Base-by-base conservation (phyloP, 2,888 invertebrate species). In the Drosophila vallismaia region DNA sequence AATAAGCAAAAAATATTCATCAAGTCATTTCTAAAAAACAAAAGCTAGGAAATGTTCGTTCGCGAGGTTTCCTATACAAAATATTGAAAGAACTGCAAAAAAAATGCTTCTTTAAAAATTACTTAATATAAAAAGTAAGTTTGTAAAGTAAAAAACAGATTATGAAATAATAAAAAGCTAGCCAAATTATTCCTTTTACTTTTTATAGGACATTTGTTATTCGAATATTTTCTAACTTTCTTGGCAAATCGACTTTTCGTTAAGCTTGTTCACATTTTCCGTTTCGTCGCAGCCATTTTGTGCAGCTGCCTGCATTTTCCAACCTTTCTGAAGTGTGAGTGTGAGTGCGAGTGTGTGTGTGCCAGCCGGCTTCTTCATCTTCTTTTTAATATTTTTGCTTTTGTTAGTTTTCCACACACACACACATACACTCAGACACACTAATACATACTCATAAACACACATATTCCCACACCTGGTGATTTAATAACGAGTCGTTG, bases 401-500 rank as follows among this genome's bases (percentile, higher is more conserved):
- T 72, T 76, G 66, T 74, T 68, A 68, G 72, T 63, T 79, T 70
- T 74, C 56, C 71, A 42, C 36, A 50, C 44, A 54, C 53, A 48
- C 44, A 50, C 26, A 31, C 63, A 70, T 44, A 14, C 26, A 26
- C 63, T 67, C 45, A 14, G 12, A 59, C 28, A 28, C 28, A 28
- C 28, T 19, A 14, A 42, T 26, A 58, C 64, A 77, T 55, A 67
- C 38, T 55, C 28, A 64, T 26, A 36, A 26, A 51, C 66, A 78
- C 58, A 70, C 38, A 58, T 26, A 66, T 49, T 46, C 36, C 12
- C 58, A 56, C 50, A 54, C 50, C 60, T 79, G 64, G 58, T 77
- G 83, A 79, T 83, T 83, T 77, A 83, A 79, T 79, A 76, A 74
- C 58, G 71, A 64, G 64, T 59, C 74, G 62, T 72, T 72, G 69